These are phyloP conservation scores for Lomographa bimaculata DNA, from an alignment of 2,888 invertebrate species.

Conservation along the genomic window DNA sequence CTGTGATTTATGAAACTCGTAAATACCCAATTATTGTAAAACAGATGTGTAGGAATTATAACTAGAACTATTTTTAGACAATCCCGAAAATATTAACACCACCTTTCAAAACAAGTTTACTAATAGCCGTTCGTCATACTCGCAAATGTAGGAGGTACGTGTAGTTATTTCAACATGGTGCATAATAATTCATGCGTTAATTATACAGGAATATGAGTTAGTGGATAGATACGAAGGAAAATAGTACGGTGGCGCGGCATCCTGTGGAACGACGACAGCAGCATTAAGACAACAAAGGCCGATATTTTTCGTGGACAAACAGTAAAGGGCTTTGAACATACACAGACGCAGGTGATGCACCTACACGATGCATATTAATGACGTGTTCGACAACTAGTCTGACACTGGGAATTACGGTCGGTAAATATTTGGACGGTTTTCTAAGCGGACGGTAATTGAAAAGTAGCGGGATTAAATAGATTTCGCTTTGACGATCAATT, in stretches of 20 bases:
- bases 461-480: constrained; percentile 10
- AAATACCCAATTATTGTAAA: too few species aligned
- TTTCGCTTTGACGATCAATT: constrained; percentile 13
- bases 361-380: constrained; percentile 78
- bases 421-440: constrained; percentile 65
- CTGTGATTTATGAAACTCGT: too few species aligned
- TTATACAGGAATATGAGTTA: constrained; percentile 15
- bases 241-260: constrained; percentile 39
- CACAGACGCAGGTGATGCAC: constrained; percentile 64
- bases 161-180: constrained; percentile 14
- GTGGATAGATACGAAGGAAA: constrained; percentile 19
- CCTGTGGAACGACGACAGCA: constrained; percentile 52
- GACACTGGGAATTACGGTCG: constrained; percentile 62
- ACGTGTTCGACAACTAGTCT: constrained; percentile 69
- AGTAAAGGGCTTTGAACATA: constrained; percentile 66
- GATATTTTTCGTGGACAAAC: constrained; percentile 78
- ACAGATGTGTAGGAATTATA: too few species aligned
- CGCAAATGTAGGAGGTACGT: constrained; percentile 9
- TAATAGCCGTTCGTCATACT: constrained; percentile 8
- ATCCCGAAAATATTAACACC: constrained; percentile 6
- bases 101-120: constrained; percentile 8
- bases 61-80: constrained; percentile 7
- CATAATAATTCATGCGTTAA: constrained; percentile 14
- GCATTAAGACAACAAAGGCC: constrained; percentile 69
- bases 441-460: constrained; percentile 40